Evolutionary conservation across 2,113 vertebrate species (phyloP), one percentile per base, ranked within the genome.

Genomic region (Thymallus thymallus): DNA sequence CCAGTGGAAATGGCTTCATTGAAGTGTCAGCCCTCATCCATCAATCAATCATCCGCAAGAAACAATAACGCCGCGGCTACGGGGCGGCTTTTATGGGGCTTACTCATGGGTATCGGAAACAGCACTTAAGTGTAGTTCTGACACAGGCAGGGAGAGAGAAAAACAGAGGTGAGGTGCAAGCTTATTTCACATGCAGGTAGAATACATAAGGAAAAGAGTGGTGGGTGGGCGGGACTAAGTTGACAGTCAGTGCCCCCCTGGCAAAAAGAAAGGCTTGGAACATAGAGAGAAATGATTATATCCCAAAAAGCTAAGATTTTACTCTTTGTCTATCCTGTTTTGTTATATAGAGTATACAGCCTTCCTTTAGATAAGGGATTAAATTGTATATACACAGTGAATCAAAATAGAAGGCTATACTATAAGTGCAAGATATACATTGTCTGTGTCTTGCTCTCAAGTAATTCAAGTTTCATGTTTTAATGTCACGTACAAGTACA

Each of bases 1-100:
- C 95, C 95, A 93, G 96, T 95, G 94, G 95, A 96, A 99, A 99
- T 96, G 95, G 96, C 98, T 98, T 98, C 96, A 99, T 97, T 98
- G 96, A 97, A 94, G 95, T 98, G 97, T 97, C 98, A 97, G 96
- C 93, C 92, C 94, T 94, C 97, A 97, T 97, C 96, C 95, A 97
- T 98, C 98, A 97, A 98, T 99, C 98, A 98, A 99, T 99, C 98
- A 99, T 95, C 96, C 96, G 95, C 93, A 92, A 98, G 96, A 95
- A 97, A 97, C 96, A 97, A 97, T 93, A 96, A 95, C 94, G 94
- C 94, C 87, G 93, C 91, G 90, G 93, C 92, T 93, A 94, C 90
- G 90, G 94, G 93, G 92, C 90, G 86, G 95, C 95, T 96, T 97
- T 98, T 97, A 97, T 94, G 94, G 95, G 95, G 95, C 95, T 96